Base-by-base conservation (phyloP, 2,113 vertebrate genomes). In the Theristicus caerulescens region DNA sequence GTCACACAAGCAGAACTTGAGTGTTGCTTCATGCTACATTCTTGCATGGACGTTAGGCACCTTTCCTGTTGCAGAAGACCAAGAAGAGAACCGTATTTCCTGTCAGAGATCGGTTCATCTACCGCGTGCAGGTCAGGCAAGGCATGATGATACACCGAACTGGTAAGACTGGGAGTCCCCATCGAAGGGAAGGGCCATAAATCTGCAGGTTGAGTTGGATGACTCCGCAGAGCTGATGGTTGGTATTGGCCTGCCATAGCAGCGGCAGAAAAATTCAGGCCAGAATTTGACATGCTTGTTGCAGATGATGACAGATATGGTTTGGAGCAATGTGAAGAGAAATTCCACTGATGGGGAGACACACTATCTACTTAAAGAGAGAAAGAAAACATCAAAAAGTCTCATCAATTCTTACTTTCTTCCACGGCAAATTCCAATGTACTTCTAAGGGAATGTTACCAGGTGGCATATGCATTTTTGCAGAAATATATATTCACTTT, bases 11-110 rank as follows among this genome's bases (percentile, higher is more conserved):
- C 42, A 29, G 96, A 88, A 66, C 32, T 96, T 64, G 96, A 80
- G 13, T 98, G 97, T 44, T 98, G 97, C 96, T 98, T 99, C 70
- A 86, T 19, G 52, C 94, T 42, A 67, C 98, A 97, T 89, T 98
- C 97, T 84, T 98, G 95, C 94, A 96, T 94, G 61, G 97, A 94
- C 49, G 96, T 84, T 22, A 98, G 92, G 25, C 97, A 96, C 34
- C 96, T 97, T 76, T 99, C 99, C 47, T 97, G 98, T 40, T 99
- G 98, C 92, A 99, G 96, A 18, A 99, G 98, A 88, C 98, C 98
- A 81, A 99, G 98, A 34, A 99, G 96, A 69, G 99, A 98, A 31
- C 97, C 97, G 59, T 98, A 98, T 86, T 98, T 99, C 82, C 98
- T 98, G 72, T 98, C 98, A 40, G 96, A 82, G 32, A 82, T 90